These are phyloP conservation scores for Limnephilus rhombicus DNA, from an alignment of 2,888 invertebrate species.

Conservation along the genomic window DNA sequence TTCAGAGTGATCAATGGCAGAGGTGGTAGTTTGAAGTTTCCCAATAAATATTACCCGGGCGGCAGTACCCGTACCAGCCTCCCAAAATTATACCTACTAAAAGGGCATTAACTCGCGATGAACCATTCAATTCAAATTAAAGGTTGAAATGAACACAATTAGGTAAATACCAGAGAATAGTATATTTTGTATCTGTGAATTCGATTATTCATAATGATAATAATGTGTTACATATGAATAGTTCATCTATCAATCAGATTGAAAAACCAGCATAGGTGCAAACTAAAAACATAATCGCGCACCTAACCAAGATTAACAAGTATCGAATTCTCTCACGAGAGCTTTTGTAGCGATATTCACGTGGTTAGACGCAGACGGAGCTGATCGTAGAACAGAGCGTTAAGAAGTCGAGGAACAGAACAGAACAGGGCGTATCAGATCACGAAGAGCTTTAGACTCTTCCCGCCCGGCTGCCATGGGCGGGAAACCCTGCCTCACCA, in stretches of 20 bases:
- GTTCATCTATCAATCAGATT: not conserved
- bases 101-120: too few species aligned
- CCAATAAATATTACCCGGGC: too few species aligned
- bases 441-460: slow-evolving; percentile 37
- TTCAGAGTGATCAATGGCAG: too few species aligned
- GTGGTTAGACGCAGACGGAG: not conserved
- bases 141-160: too few species aligned
- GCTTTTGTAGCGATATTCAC: not conserved
- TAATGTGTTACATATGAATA: too few species aligned
- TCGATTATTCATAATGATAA: too few species aligned
- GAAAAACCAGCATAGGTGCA: not conserved
- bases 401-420: slow-evolving; percentile 2
- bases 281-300: not conserved
- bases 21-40: too few species aligned
- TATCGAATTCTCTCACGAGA: not conserved
- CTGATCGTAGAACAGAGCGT: not conserved
- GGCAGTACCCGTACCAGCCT: too few species aligned
- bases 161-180: too few species aligned
- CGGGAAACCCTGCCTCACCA: slow-evolving; percentile 14
- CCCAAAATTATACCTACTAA: too few species aligned
- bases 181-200: too few species aligned
- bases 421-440: slow-evolving; percentile 47
- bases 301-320: not conserved
- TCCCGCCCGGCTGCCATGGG: slow-evolving; percentile 29
- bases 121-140: too few species aligned